These are phyloP conservation scores for Therioaphis trifolii DNA, from an alignment of 2,888 invertebrate genomes.

Conservation along the genomic window DNA sequence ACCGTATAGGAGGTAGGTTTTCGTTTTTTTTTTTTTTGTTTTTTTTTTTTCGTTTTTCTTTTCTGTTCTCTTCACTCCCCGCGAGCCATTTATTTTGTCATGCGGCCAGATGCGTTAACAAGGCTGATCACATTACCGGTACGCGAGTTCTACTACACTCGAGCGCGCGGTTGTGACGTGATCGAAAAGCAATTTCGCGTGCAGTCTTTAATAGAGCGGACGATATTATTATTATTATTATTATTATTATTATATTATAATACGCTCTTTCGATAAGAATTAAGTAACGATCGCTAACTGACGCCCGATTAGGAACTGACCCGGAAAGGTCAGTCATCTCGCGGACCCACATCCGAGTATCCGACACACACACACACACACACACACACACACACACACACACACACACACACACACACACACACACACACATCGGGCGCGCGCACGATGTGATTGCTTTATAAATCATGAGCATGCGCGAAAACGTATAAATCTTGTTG, in stretches of 20 bases:
- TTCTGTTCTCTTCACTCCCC: not conserved
- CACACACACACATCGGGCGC: no score
- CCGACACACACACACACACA: no score
- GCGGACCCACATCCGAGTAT: not conserved
- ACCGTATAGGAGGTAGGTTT: conserved; percentile 42
- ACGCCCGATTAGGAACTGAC: conserved; percentile 39
- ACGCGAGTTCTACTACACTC: not conserved
- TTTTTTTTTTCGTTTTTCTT: not conserved
- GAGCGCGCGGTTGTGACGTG: not conserved
- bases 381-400: no score
- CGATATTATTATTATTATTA: no score
- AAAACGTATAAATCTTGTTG: not conserved
- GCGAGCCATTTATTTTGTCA: conserved; percentile 31
- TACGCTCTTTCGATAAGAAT: not conserved
- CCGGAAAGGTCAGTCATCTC: conserved; percentile 44
- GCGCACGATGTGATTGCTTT: not conserved
- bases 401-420: no score
- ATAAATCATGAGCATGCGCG: not conserved
- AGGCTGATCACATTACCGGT: conserved; percentile 36
- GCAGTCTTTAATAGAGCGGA: not conserved
- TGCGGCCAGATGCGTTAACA: conserved; percentile 39
- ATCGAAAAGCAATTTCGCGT: conserved; percentile 31
- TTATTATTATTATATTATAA: not conserved
- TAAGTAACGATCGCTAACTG: not conserved
- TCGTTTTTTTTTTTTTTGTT: not conserved